These are phyloP conservation scores for Orthonevra nobilis DNA, from an alignment of 2,888 invertebrate species.

Conservation along the genomic window DNA sequence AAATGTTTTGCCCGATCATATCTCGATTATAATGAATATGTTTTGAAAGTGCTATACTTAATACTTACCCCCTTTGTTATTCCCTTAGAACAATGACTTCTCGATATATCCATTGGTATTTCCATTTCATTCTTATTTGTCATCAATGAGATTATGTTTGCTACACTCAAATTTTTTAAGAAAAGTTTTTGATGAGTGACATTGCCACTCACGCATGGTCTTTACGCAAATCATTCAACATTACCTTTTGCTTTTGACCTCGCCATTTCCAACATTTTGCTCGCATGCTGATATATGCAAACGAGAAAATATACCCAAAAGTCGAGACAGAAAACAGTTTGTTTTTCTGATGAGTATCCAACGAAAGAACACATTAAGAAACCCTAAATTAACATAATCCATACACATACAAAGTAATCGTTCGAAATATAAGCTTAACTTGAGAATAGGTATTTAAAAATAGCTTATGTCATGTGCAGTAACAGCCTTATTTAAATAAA, in stretches of 20 bases:
- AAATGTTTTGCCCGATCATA: neutral
- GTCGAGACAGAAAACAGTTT: neutral
- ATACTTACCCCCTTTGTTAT: neutral
- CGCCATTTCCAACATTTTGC: constrained; percentile 1
- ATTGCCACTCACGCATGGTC: neutral
- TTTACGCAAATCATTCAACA: neutral
- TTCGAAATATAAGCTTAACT: neutral
- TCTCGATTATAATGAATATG: neutral
- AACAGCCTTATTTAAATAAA: neutral
- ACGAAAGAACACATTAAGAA: too few species aligned
- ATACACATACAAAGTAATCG: neutral
- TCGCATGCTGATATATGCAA: neutral
- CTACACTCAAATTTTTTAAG: neutral
- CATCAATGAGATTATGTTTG: neutral
- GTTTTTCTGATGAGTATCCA: neutral
- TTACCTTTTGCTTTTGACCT: neutral
- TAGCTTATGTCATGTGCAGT: neutral
- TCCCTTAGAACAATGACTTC: neutral
- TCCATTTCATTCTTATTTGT: neutral
- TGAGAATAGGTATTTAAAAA: neutral
- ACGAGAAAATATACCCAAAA: neutral
- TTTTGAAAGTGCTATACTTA: too few species aligned
- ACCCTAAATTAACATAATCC: constrained; percentile 1
- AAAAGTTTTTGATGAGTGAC: neutral
- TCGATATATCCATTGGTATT: neutral